Evolutionary conservation across 2,113 vertebrate genomes (phyloP), one percentile per base, ranked within the genome.

Genomic region (Paramisgurnus dabryanus): DNA sequence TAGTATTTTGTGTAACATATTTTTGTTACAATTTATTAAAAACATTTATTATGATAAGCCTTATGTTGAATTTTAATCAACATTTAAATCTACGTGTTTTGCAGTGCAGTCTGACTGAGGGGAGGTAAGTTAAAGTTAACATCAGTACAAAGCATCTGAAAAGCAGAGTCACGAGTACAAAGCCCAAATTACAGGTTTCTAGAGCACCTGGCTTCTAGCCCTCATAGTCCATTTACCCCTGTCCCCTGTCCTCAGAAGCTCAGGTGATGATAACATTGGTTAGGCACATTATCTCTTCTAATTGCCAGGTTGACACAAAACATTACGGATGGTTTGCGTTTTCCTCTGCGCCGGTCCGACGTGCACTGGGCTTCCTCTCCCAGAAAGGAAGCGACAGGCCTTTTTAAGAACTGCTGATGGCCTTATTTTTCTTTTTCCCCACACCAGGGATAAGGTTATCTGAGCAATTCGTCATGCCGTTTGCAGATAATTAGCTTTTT

Each of bases 401-500:
- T 64, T 84, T 85, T 72, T 22, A 64, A 57, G 41, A 80, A 67
- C 47, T 85, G 75, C 47, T 84, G 63, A 72, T 68, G n/a, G 50
- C 12, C 76, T 67, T 72, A 17, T 43, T 70, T 58, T 70, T 61
- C 22, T 45, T 47, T 57, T 73, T 49, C 49, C 1, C 39, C 40
- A 45, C 65, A 34, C 45, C 53, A 72, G 50, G 61, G 49, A 79
- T 79, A 53, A 67, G 63, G 78, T 83, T 70, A 84, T 84, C 64
- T 49, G 57, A 57, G 55, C 68, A 57, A 79, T 78, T 57, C 76
- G 43, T 77, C 61, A 49, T 64, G 63, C 65, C 71, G 66, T 76
- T 76, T 49, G 67, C 67, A 69, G 71, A 80, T 80, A 78, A 82
- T 86, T 78, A 80, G 65, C 68, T 78, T 80, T 82, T 80, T 53